phyloP scores from a whole-genome alignment of 2,113 vertebrate genomes.

The Xiphorhynchus elegans region DNA sequence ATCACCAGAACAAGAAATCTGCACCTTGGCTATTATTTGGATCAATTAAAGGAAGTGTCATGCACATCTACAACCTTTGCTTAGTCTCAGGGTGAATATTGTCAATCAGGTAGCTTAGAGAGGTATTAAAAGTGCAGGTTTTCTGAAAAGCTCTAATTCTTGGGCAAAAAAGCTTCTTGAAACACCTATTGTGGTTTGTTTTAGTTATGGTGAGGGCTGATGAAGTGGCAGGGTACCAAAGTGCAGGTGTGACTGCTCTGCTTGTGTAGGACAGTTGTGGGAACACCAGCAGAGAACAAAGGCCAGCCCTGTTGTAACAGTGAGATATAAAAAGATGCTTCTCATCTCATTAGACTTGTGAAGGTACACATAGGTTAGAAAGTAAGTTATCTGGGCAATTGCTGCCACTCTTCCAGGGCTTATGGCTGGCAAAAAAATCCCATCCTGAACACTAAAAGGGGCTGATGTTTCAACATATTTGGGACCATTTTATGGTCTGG shows the following conservation, averaged over 20 bases:
- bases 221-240: neutral
- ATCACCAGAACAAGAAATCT: neutral
- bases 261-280: neutral
- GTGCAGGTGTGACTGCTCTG: neutral
- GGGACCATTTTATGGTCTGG: neutral
- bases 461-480: neutral
- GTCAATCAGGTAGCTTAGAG: neutral
- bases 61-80: neutral
- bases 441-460: neutral
- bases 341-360: neutral
- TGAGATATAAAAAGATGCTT: neutral
- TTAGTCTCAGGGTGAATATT: neutral
- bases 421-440: neutral
- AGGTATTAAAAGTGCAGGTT: neutral
- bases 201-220: neutral
- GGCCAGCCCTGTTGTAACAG: neutral
- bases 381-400: neutral
- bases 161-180: neutral
- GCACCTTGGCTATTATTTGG: neutral
- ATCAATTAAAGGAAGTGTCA: neutral
- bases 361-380: neutral
- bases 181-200: neutral
- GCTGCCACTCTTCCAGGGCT: neutral
- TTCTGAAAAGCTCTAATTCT: neutral
- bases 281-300: neutral